These are phyloP conservation scores for Atta cephalotes DNA, from an alignment of 1,140 invertebrate species.

Conservation along the genomic window DNA sequence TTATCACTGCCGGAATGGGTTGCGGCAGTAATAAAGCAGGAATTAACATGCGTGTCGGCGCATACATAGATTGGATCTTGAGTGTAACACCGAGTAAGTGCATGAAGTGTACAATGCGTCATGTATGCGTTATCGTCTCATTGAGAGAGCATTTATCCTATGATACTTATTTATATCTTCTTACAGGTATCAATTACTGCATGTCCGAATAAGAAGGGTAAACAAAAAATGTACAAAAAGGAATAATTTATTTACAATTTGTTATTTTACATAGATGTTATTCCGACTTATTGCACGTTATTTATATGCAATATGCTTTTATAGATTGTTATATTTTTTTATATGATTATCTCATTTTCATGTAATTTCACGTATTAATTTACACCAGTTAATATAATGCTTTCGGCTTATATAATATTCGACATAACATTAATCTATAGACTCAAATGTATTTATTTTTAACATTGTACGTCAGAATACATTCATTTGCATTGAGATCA, in stretches of 20 bases:
- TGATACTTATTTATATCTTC: neutral
- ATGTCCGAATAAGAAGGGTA: conserved; percentile 47
- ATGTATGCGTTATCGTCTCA: neutral
- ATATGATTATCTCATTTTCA: neutral
- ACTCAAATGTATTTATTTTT: conserved; percentile 11
- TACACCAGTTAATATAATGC: neutral
- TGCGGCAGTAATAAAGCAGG: conserved; percentile 86
- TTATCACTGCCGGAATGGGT: conserved; percentile 87
- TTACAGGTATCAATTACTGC: conserved; percentile 65
- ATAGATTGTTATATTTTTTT: neutral
- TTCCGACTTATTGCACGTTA: neutral
- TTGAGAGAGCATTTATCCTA: conserved; percentile 1
- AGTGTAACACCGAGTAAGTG: conserved; percentile 81
- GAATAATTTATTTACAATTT: conserved; percentile 6
- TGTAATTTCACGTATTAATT: neutral
- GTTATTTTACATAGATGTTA: neutral
- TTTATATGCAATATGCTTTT: neutral
- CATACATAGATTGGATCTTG: conserved; percentile 87
- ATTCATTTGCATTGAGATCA: neutral
- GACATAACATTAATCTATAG: neutral
- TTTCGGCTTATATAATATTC: neutral
- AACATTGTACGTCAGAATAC: neutral
- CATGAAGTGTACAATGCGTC: neutral
- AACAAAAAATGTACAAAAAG: neutral
- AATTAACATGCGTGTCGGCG: conserved; percentile 86